These are phyloP conservation scores for Peromyscus californicus DNA, from an alignment of 2,113 vertebrate genomes.

Conservation along the genomic window DNA sequence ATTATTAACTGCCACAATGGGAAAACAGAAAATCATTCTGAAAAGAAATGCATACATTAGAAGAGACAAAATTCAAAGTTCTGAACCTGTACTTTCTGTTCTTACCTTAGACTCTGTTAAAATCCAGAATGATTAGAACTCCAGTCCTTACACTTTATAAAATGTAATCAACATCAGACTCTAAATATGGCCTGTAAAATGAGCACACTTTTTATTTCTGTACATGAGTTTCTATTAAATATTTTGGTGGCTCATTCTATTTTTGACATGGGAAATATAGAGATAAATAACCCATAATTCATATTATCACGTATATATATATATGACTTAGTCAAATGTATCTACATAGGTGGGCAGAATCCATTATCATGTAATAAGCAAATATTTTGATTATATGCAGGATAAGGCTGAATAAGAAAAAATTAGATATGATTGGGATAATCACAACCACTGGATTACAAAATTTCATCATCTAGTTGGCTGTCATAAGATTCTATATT, in stretches of 20 bases:
- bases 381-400: neutral
- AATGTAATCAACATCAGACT: neutral
- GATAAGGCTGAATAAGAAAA: slow-evolving; percentile 22
- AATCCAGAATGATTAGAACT: neutral
- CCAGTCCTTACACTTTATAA: neutral
- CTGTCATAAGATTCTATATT: slow-evolving; percentile 50
- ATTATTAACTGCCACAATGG: neutral
- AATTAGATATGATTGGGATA: slow-evolving; percentile 51
- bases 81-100: slow-evolving; percentile 4
- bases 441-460: neutral
- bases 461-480: slow-evolving; percentile 34
- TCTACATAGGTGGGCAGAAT: neutral
- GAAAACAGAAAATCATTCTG: neutral
- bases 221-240: neutral
- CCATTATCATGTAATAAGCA: neutral
- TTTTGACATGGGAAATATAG: neutral
- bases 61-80: neutral
- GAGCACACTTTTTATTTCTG: neutral
- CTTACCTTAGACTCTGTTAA: neutral
- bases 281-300: neutral
- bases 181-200: neutral
- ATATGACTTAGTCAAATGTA: neutral
- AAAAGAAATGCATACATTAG: neutral
- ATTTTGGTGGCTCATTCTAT: neutral
- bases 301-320: neutral